Conservation (phyloP, 2,797 vertebrate species). For the Sarcoramphus papa region DNA sequence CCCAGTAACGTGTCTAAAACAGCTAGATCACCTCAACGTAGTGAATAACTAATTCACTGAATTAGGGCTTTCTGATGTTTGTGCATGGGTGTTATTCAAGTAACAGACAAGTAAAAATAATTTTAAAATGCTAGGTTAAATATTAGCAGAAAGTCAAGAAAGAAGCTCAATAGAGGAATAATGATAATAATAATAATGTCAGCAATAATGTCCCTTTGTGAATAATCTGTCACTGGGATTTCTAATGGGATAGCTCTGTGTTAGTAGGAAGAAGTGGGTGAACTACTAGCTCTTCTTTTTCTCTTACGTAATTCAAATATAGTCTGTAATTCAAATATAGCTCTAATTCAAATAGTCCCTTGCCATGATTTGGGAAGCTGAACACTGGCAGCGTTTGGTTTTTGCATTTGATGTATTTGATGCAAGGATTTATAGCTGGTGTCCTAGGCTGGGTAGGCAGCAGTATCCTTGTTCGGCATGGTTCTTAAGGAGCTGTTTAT, state of each 20-base stretch:
- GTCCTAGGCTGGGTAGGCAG: not conserved
- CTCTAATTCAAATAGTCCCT: not conserved
- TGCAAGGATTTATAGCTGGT: not conserved
- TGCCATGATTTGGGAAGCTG: not conserved
- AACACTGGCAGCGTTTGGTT: not conserved
- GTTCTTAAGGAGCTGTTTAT: not conserved
- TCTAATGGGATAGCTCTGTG: not conserved
- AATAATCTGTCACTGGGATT: not conserved
- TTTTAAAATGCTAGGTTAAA: not conserved
- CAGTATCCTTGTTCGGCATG: not conserved
- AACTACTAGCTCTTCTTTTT: not conserved
- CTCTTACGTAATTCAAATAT: not conserved
- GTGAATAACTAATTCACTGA: not conserved
- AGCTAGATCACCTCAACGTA: not conserved
- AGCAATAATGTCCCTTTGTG: not conserved
- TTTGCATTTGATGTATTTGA: not conserved
- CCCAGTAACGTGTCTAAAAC: not conserved
- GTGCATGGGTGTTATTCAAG: not conserved
- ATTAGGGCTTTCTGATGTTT: not conserved
- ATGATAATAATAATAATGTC: not conserved
- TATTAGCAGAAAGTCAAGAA: not conserved
- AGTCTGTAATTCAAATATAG: not conserved
- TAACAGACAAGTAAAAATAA: not conserved
- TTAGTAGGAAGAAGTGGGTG: not conserved
- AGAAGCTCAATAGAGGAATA: not conserved